A percentile compares a stretch with the other conserved stretches of the same genome.
phyloP scores from a whole-genome alignment of 2,888 invertebrate genomes.

The Flexamia atlantica region DNA sequence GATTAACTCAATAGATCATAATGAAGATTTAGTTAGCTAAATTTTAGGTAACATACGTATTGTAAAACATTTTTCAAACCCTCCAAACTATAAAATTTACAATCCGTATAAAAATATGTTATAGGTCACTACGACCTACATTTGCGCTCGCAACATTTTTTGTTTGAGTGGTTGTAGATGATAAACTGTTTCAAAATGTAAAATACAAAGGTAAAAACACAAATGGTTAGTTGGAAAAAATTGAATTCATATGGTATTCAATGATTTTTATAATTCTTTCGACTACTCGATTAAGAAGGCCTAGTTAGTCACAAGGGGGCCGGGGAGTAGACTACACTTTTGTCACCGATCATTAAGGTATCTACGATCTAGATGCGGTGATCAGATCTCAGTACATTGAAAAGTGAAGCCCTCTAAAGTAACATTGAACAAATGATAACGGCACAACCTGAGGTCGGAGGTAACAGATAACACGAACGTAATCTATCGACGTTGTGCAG shows the following conservation, averaged over 20 bases:
- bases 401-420: conserved; percentile 39
- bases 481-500: conserved; percentile 27
- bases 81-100: conserved; percentile 17
- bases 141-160: neutral
- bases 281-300: neutral
- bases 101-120: conserved; percentile 39
- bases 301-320: neutral
- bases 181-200: too few relatives aligned
- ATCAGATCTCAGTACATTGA: neutral
- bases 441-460: neutral
- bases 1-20: neutral
- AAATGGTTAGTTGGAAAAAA: neutral
- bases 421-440: conserved; percentile 28
- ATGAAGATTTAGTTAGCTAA: neutral
- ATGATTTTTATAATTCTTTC: neutral
- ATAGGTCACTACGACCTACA: neutral
- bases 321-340: conserved; percentile 7
- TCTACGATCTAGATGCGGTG: conserved; percentile 19
- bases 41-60: neutral
- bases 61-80: neutral
- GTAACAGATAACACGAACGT: conserved; percentile 32
- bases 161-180: too few relatives aligned
- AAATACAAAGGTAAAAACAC: too few relatives aligned
- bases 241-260: neutral
- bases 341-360: neutral